Evolutionary conservation across 2,888 invertebrate genomes (phyloP).

Genomic region (Pogonocherus hispidulus): DNA sequence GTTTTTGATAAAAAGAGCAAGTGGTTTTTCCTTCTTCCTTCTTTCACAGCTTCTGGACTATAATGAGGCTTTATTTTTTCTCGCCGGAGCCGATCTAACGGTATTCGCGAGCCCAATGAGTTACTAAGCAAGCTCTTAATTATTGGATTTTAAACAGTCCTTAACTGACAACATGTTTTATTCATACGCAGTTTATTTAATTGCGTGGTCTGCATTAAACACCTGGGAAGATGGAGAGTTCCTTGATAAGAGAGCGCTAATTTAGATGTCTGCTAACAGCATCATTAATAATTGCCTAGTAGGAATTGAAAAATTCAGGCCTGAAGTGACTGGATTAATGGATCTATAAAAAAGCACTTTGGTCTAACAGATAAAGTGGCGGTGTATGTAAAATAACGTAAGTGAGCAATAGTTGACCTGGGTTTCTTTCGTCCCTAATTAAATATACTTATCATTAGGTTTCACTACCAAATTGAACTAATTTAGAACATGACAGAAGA

Average conservation of each 20-base stretch:
- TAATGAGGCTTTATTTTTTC: neutral
- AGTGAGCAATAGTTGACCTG: no score
- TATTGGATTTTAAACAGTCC: neutral
- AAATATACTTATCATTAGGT: no score
- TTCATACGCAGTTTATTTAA: neutral
- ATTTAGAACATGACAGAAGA: no score
- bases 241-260: neutral
- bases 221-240: neutral
- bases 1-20: no score
- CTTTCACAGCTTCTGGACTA: neutral
- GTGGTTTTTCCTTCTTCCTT: neutral
- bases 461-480: no score
- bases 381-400: no score
- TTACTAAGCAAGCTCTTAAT: neutral
- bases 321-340: neutral
- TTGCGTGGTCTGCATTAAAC: neutral
- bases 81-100: neutral
- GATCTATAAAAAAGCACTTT: neutral
- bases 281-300: slow-evolving; percentile 2
- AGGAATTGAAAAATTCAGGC: neutral
- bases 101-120: neutral
- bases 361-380: neutral
- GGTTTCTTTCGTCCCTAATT: no score
- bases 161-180: slow-evolving; percentile 1
- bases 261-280: neutral